phyloP scores from a whole-genome alignment of 1,140 invertebrate species.

The Dinothrombium tinctorium region DNA sequence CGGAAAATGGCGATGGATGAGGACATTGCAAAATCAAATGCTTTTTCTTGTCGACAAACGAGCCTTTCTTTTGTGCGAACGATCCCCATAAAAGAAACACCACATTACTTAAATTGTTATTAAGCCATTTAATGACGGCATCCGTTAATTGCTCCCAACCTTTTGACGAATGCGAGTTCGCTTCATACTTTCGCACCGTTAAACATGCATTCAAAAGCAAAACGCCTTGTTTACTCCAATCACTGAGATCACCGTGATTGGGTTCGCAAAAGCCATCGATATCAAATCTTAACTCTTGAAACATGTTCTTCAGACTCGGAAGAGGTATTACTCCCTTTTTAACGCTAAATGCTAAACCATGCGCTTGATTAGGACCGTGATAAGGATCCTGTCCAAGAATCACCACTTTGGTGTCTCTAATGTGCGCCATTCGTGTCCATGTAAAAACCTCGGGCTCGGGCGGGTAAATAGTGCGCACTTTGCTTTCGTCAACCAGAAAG shows the following conservation, averaged over 20 bases:
- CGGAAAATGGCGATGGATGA: conserved; percentile 42
- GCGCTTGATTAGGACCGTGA: conserved; percentile 35
- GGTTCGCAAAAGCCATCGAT: conserved; percentile 31
- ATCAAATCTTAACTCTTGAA: conserved; percentile 33
- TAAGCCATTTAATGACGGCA: conserved; percentile 33
- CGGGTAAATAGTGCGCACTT: conserved; percentile 27
- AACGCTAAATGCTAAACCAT: conserved; percentile 42
- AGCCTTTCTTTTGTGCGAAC: conserved; percentile 40
- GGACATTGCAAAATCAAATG: conserved; percentile 31
- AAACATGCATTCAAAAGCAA: conserved; percentile 38
- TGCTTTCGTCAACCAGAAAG: conserved; percentile 28
- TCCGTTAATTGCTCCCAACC: conserved; percentile 43
- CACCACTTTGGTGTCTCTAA: conserved; percentile 28
- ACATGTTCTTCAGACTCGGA: conserved; percentile 41
- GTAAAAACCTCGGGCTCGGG: conserved; percentile 27
- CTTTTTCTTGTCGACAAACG: conserved; percentile 30
- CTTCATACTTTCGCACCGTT: conserved; percentile 30
- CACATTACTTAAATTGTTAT: conserved; percentile 26
- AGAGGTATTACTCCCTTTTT: conserved; percentile 30
- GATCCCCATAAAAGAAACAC: conserved; percentile 43
- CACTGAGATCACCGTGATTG: conserved; percentile 32
- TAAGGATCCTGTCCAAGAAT: conserved; percentile 40
- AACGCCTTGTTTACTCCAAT: conserved; percentile 42
- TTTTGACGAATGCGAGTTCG: conserved; percentile 39
- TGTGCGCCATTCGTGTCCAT: conserved; percentile 25